Evolutionary conservation across 2,113 vertebrate species (phyloP).

Genomic region (Microtus pennsylvanicus): DNA sequence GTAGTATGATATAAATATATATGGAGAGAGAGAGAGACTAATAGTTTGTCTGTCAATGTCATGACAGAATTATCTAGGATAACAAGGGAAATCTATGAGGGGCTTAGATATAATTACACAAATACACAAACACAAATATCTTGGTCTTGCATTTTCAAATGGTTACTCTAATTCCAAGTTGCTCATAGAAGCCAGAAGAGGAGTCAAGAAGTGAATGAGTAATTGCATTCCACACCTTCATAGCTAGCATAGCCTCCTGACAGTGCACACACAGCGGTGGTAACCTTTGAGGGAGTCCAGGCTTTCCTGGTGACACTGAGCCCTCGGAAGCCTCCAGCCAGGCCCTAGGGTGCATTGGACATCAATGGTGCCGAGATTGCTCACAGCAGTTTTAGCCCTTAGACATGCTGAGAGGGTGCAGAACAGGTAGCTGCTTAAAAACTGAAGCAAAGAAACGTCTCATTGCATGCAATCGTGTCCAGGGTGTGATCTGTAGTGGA

Average conservation of each 20-base stretch:
- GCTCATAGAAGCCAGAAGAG: background rate
- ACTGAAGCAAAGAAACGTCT: rapidly evolving
- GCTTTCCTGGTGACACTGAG: too few species aligned
- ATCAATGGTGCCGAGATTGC: background rate
- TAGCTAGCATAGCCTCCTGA: background rate
- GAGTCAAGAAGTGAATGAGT: background rate
- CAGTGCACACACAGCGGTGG: background rate
- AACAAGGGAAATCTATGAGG: background rate
- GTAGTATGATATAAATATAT: too few species aligned
- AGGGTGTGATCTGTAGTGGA: background rate
- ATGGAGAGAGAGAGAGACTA: background rate
- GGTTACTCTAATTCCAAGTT: background rate
- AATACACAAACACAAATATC: background rate
- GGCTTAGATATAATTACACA: background rate
- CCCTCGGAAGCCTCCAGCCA: background rate
- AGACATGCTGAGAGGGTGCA: background rate
- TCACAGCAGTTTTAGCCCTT: rapidly evolving
- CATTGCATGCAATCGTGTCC: rapidly evolving
- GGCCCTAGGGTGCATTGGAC: rapidly evolving
- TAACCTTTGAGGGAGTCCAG: background rate
- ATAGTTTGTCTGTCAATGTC: background rate
- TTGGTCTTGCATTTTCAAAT: background rate
- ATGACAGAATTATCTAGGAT: too few species aligned
- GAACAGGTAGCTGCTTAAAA: background rate
- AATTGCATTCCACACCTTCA: background rate